Conservation (phyloP, 2,797 vertebrate genomes). For the Chelidonichthys spinosus region DNA sequence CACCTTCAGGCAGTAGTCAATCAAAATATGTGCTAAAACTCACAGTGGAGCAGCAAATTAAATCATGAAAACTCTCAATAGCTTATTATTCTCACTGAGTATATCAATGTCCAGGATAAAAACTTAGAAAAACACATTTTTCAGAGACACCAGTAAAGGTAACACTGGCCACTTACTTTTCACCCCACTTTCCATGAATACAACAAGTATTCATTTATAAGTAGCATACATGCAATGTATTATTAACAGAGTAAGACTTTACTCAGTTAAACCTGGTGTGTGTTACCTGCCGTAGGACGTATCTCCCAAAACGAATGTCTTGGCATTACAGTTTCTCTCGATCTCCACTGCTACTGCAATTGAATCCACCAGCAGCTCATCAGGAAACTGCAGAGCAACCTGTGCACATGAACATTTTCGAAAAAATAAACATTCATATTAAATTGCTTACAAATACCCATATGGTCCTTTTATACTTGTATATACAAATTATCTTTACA, state of each 20-base stretch:
- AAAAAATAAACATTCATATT: background rate
- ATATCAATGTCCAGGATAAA: background rate
- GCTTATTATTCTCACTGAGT: background rate
- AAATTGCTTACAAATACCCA: too few species aligned
- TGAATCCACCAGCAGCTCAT: conserved; percentile 89
- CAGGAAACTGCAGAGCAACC: conserved; percentile 97
- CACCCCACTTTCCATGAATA: background rate
- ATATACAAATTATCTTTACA: background rate
- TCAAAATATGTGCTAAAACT: background rate
- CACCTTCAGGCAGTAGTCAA: background rate
- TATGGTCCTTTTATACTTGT: background rate
- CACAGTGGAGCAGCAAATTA: background rate
- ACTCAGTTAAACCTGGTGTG: background rate
- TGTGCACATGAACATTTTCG: conserved; percentile 55
- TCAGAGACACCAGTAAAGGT: background rate
- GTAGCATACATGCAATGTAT: background rate
- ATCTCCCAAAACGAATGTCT: conserved; percentile 91
- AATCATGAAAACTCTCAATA: background rate
- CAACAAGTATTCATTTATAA: background rate
- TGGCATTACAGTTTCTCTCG: conserved; percentile 82
- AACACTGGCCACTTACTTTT: background rate
- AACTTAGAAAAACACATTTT: background rate
- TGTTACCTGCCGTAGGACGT: conserved; percentile 95
- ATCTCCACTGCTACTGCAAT: conserved; percentile 83
- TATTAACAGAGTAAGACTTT: background rate